Conservation (phyloP, 1,140 invertebrate genomes). For the Monochamus saltuarius region DNA sequence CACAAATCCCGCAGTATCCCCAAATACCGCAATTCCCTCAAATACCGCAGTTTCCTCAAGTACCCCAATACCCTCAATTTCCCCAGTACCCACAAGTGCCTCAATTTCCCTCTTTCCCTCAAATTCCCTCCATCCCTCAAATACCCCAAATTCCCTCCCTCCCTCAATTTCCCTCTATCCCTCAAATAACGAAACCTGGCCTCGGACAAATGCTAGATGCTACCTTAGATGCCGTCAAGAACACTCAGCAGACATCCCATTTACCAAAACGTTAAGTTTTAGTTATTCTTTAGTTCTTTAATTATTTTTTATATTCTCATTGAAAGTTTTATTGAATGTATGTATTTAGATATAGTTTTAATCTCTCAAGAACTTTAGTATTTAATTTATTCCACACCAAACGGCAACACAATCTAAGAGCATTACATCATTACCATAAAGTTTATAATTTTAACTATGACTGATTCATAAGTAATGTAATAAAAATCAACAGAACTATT, state of each 20-base stretch:
- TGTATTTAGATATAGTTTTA: neutral
- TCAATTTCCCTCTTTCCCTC: slow-evolving; percentile 8
- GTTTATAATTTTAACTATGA: too few relatives aligned
- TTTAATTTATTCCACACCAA: too few relatives aligned
- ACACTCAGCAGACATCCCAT: slow-evolving; percentile 2
- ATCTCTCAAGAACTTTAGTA: too few relatives aligned
- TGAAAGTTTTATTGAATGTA: too few relatives aligned
- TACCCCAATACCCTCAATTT: neutral
- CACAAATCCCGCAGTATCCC: neutral
- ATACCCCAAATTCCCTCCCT: neutral
- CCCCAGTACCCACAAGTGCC: neutral
- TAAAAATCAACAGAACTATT: neutral
- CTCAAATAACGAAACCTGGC: neutral
- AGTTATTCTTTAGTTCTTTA: neutral
- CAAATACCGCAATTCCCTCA: neutral
- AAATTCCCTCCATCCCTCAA: neutral
- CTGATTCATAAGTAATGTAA: too few relatives aligned
- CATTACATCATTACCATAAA: too few relatives aligned
- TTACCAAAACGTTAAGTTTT: neutral
- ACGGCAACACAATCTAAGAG: too few relatives aligned
- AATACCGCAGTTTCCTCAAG: neutral
- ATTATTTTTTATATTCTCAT: neutral
- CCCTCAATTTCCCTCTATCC: neutral
- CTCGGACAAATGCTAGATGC: slow-evolving; percentile 4
- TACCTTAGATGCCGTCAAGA: slow-evolving; percentile 13